These are phyloP conservation scores for Pocota personata DNA, from an alignment of 2,888 invertebrate species.

Conservation along the genomic window DNA sequence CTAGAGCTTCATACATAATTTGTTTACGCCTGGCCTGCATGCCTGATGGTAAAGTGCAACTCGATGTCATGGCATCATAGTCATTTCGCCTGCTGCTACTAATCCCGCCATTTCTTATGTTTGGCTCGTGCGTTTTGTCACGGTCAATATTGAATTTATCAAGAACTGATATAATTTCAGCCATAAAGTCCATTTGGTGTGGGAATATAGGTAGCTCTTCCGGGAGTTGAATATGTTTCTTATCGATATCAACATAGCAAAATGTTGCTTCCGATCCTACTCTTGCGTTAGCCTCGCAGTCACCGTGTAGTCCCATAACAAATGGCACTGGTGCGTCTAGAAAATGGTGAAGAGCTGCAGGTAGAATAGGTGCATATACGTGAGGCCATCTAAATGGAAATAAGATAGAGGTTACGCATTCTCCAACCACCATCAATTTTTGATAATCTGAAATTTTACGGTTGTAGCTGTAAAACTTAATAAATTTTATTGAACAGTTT, in stretches of 20 bases:
- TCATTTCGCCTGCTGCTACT: slow-evolving; percentile 73
- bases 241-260: slow-evolving; percentile 98
- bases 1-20: slow-evolving; percentile 88
- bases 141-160: slow-evolving; percentile 88
- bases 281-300: slow-evolving; percentile 85
- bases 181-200: slow-evolving; percentile 92
- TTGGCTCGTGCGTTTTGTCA: slow-evolving; percentile 80
- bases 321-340: slow-evolving; percentile 99
- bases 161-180: slow-evolving; percentile 90
- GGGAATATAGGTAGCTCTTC: slow-evolving; percentile 98
- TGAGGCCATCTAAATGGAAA: slow-evolving; percentile 99
- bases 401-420: slow-evolving; percentile 93
- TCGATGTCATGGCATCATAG: slow-evolving; percentile 89
- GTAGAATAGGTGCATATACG: slow-evolving; percentile 99
- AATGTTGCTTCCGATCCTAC: slow-evolving; percentile 92
- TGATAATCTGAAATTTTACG: slow-evolving; percentile 90
- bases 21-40: slow-evolving; percentile 83
- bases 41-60: slow-evolving; percentile 89
- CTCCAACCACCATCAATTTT: slow-evolving; percentile 97
- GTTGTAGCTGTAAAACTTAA: not conserved
- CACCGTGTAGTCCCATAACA: slow-evolving; percentile 95
- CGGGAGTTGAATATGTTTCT: slow-evolving; percentile 94
- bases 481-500: not conserved
- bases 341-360: slow-evolving; percentile 96
- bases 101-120: slow-evolving; percentile 77